These are phyloP conservation scores for Notarius lentiginosus DNA, from an alignment of 2,113 vertebrate species.

Conservation along the genomic window DNA sequence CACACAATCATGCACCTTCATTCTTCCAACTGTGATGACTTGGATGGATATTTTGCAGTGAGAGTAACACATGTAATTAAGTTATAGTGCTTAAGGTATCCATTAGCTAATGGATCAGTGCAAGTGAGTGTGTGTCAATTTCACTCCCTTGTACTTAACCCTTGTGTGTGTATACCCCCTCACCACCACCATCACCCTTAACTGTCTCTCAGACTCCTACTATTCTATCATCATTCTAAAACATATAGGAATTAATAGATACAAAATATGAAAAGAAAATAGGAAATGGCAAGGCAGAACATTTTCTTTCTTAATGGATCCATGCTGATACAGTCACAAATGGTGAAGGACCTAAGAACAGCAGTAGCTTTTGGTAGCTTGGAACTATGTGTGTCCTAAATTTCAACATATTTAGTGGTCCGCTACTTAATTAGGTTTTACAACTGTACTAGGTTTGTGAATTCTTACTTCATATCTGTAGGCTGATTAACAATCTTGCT, in stretches of 20 bases:
- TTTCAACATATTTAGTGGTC: neutral
- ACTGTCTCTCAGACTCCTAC: slow-evolving; percentile 11
- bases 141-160: slow-evolving; percentile 59
- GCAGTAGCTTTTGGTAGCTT: neutral
- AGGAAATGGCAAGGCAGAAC: neutral
- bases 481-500: neutral
- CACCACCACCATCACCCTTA: neutral
- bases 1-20: slow-evolving; percentile 20
- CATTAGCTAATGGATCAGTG: slow-evolving; percentile 94
- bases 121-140: slow-evolving; percentile 64
- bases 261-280: neutral
- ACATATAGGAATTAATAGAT: slow-evolving; percentile 69
- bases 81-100: slow-evolving; percentile 78
- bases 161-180: slow-evolving; percentile 3
- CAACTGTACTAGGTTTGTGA: neutral
- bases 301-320: neutral
- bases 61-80: slow-evolving; percentile 67
- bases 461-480: neutral
- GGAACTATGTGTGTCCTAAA: neutral
- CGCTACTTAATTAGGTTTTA: neutral
- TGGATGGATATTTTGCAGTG: slow-evolving; percentile 28
- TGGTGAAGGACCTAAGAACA: neutral
- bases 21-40: neutral
- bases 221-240: neutral
- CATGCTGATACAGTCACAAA: neutral